Evolutionary conservation across 2,888 invertebrate genomes (phyloP).

Genomic region (Heteromyza rotundicornis): DNA sequence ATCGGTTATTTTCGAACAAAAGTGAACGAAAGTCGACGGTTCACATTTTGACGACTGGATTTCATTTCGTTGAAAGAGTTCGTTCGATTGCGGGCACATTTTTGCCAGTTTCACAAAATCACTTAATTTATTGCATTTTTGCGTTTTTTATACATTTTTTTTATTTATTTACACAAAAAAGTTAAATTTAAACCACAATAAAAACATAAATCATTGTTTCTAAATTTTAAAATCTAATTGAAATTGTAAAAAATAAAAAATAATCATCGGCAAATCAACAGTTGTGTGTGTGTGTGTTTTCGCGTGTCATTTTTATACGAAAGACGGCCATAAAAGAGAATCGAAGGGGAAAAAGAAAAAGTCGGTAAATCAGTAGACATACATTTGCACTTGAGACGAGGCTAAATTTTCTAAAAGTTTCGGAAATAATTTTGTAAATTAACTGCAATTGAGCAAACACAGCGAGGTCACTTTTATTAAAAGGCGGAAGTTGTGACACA

Average conservation of each 20-base stretch:
- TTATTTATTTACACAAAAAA: conserved; percentile 23
- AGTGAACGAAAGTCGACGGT: conserved; percentile 18
- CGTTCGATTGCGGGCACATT: conserved; percentile 51
- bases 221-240: conserved; percentile 32
- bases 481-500: conserved; percentile 21
- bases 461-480: not conserved
- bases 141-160: conserved; percentile 7
- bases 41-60: conserved; percentile 26
- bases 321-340: not conserved
- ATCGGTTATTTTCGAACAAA: conserved; percentile 14
- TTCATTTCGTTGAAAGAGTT: conserved; percentile 49
- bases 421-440: conserved; percentile 3
- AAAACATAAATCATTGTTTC: too few relatives aligned
- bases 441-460: not conserved
- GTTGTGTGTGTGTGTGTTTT: conserved; percentile 40
- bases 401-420: conserved; percentile 31
- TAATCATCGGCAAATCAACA: conserved; percentile 32
- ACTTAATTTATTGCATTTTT: conserved; percentile 10
- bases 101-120: conserved; percentile 30
- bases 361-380: conserved; percentile 2
- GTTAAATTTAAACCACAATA: conserved; percentile 18
- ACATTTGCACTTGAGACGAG: conserved; percentile 17
- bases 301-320: conserved; percentile 40
- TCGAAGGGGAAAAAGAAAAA: conserved; percentile 1
- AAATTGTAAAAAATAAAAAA: conserved; percentile 29